A percentile compares a stretch with the other conserved stretches of the same genome.
phyloP scores from a whole-genome alignment of 2,888 invertebrate species.

The Tanytarsus gracilentus region DNA sequence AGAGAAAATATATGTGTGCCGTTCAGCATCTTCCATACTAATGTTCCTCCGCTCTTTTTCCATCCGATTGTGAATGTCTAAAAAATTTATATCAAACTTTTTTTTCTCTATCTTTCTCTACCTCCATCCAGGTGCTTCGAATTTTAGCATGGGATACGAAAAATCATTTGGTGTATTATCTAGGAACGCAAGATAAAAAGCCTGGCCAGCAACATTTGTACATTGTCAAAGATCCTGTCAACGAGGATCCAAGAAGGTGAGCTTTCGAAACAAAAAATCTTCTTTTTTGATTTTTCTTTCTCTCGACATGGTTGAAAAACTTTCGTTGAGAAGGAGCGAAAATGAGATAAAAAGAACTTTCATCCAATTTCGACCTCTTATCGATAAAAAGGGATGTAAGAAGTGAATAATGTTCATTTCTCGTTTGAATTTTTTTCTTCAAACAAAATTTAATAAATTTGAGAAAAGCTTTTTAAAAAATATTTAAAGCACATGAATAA shows the following conservation, averaged over 20 bases:
- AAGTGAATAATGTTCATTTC: too few species aligned
- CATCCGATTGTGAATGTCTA: neutral
- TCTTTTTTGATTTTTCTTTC: neutral
- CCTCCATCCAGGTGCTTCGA: slow-evolving; percentile 45
- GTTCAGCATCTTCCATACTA: neutral
- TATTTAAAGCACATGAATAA: too few species aligned
- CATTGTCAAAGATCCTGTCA: slow-evolving; percentile 67
- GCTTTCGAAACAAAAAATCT: slow-evolving; percentile 15
- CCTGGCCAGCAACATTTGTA: slow-evolving; percentile 84
- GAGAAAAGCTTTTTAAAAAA: too few species aligned
- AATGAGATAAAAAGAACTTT: too few species aligned
- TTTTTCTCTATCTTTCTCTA: neutral
- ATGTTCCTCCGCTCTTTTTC: neutral
- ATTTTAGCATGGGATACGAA: slow-evolving; percentile 79
- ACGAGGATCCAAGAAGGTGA: slow-evolving; percentile 56
- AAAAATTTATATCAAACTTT: neutral
- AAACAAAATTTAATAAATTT: too few species aligned
- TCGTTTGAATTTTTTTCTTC: too few species aligned
- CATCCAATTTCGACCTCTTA: too few species aligned
- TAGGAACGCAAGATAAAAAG: slow-evolving; percentile 68
- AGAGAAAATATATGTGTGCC: too few species aligned
- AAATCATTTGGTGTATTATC: slow-evolving; percentile 69
- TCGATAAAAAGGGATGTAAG: too few species aligned
- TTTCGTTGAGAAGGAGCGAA: too few species aligned
- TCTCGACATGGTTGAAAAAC: neutral